Evolutionary conservation across 2,113 vertebrate species (phyloP).

Genomic region (Pavo muticus): DNA sequence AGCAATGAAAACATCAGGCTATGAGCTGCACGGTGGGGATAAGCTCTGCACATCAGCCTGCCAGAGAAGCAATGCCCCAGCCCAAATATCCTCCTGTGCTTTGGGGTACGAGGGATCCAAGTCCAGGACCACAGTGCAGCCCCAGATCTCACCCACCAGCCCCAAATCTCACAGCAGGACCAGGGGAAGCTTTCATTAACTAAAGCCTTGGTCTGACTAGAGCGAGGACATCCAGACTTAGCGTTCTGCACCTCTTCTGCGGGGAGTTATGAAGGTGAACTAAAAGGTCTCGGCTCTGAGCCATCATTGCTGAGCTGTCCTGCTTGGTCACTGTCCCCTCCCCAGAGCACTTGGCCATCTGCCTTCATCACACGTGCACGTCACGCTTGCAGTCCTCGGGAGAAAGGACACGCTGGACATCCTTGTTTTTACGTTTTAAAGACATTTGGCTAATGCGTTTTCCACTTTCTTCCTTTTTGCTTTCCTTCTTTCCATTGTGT

Average conservation of each 20-base stretch:
- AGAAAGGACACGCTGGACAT: not conserved
- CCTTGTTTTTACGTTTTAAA: not conserved
- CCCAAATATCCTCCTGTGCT: not conserved
- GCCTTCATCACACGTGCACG: not conserved
- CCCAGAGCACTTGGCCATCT: not conserved
- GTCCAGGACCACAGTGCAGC: not conserved
- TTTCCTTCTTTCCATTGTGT: not conserved
- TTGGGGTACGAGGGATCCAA: not conserved
- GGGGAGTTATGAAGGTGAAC: not conserved
- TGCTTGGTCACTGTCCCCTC: accelerated
- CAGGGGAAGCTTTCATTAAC: not conserved
- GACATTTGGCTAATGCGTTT: not conserved
- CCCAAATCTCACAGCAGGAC: not conserved
- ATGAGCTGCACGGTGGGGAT: not conserved
- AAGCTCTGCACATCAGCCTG: not conserved
- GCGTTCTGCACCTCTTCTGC: not conserved
- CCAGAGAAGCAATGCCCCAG: accelerated
- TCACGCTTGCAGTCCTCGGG: not conserved
- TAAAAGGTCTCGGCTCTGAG: not conserved
- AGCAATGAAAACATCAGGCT: not conserved
- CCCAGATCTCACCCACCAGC: not conserved
- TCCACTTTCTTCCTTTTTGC: not conserved
- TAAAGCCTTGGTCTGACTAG: not conserved
- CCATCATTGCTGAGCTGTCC: not conserved
- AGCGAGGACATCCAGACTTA: not conserved